Base-by-base conservation (phyloP, 2,888 invertebrate species). In the Pasiphila rectangulata region DNA sequence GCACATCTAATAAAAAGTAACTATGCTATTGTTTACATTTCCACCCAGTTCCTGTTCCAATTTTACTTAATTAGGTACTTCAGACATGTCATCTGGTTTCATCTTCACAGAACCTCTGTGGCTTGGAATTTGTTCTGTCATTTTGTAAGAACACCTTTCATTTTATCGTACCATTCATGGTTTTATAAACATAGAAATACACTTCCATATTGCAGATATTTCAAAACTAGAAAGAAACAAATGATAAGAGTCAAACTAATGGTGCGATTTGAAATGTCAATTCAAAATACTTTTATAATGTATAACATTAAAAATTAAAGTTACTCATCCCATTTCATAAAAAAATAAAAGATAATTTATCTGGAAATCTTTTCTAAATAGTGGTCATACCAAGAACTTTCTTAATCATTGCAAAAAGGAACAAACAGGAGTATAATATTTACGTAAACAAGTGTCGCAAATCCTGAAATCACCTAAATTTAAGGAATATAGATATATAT, bases 1-100 rank as follows among this genome's bases (percentile, higher is more conserved):
- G 59, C 63, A 64, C 62, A 57, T 57, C 54, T 52, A 54, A 41
- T 53, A 51, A 64, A 68, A 72, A 70, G 45, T 36, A 81, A 84
- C 82, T 84, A 75, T 80, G 74, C 79, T 75, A 78, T 76, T 81
- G 86, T 84, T 87, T 87, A 86, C 87, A 85, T 87, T 86, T 84
- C 86, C 82, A 86, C 86, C 84, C 75, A 73, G 78, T 69, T 73
- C 67, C 74, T 73, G 64, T 67, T 66, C 70, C 75, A 76, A 80
- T 79, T 81, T 75, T 75, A 79, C 72, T 77, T 64, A 75, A 72
- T 75, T 57, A 64, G n/a, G 58, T 68, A 72, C 73, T 75, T 69
- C 5, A 5, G 75, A 76, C 74, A 79, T 78, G 73, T 75, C 70
- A 65, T 64, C 63, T 64, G 59, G 55, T 67, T 57, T 66, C 64